phyloP scores from a whole-genome alignment of 2,113 vertebrate genomes.

The Cephalopterus ornatus region DNA sequence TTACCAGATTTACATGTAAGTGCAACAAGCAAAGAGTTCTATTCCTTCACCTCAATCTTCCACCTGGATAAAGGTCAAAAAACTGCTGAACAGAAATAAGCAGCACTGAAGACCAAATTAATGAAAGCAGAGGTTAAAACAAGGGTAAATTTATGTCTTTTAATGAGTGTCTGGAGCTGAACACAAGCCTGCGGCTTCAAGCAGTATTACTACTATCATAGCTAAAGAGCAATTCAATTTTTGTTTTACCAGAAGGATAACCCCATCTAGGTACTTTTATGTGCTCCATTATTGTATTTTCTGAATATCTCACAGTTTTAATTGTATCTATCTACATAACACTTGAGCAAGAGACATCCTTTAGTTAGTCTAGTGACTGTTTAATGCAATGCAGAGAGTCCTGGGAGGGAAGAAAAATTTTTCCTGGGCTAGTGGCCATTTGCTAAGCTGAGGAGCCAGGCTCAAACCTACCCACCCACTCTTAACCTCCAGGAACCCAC shows the following conservation, averaged over 20 bases:
- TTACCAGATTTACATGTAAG: background rate
- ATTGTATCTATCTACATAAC: background rate
- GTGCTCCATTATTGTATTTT: background rate
- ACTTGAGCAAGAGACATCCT: background rate
- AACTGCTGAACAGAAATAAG: slow-evolving; percentile 10
- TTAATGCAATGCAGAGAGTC: background rate
- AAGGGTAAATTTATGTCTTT: slow-evolving; percentile 3
- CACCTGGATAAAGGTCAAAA: slow-evolving; percentile 26
- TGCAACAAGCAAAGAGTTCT: background rate
- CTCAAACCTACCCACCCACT: background rate
- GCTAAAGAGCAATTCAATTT: background rate
- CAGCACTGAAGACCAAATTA: background rate
- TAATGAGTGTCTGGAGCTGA: background rate
- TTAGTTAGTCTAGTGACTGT: background rate
- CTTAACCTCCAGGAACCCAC: background rate
- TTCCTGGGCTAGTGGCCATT: background rate
- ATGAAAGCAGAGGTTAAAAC: slow-evolving; percentile 40
- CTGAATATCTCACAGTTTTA: background rate
- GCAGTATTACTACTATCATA: background rate
- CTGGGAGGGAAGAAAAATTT: background rate
- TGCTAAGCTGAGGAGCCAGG: background rate
- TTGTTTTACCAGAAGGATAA: background rate
- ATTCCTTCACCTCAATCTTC: slow-evolving; percentile 30
- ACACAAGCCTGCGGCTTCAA: background rate
- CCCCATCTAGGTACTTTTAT: background rate